Base-by-base conservation (phyloP, 2,797 vertebrate species). In the Cyprinodon diabolis region DNA sequence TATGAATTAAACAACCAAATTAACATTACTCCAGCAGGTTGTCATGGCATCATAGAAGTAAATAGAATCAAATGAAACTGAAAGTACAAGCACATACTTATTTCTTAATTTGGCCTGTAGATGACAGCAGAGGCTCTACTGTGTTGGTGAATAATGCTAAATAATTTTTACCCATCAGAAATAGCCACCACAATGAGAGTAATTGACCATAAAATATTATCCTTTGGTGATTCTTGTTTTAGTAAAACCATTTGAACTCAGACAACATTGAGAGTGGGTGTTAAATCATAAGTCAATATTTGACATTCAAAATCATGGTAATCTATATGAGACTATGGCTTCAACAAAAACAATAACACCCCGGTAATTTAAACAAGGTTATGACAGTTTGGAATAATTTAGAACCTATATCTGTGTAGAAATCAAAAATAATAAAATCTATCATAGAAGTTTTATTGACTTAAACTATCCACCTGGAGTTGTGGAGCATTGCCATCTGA, bases 401-500 rank as follows among this genome's bases (percentile, higher is more conserved):
- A 14, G 10, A 65, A 45, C 19, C 40, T 13, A 66, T 23, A 7
- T 6, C 43, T 30, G 6, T 67, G 47, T 2, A 1, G 4, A 30
- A 17, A 17, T n/a, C 23, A n/a, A 43, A 43, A n/a, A 30, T 14
- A 57, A 57, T 30, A 65, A 63, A n/a, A 17, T 54, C 51, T 23
- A 23, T 55, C 51, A 55, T n/a, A 12, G 55, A 54, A 23, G 52
- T 69, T 40, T 56, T 43, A 35, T 54, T 56, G 37, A 37, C 51
- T 68, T 68, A 19, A 68, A 40, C 13, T 37, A 37, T 37, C 19
- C 49, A 4, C 35, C 10, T 23, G 1, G 5, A 71, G 54, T 14
- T 15, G 68, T 43, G 47, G 19, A 56, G 15, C 54, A 58, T 60
- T 3, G 19, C 62, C 68, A 75, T 49, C 69, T 66, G 52, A 80